Conservation (phyloP, 2,113 vertebrate genomes). For the pig (Sus scrofa) region T2T-Sscrofa CM000825.6:84443501-84444000, state of each 20-base stretch:
- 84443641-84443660: background rate
- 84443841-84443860: background rate
- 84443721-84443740: background rate
- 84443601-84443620: conserved; percentile 14
- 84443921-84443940: background rate
- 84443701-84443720: background rate
- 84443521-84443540: background rate
- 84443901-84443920: background rate
- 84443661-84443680: background rate
- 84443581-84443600: background rate
- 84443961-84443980: no score
- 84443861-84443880: no score
- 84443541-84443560: background rate
- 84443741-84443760: background rate
- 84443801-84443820: no score
- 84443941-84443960: no score
- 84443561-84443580: background rate
- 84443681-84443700: background rate
- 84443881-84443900: background rate
- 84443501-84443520: background rate
- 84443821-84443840: background rate
- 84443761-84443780: background rate
- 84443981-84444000: no score
- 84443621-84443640: background rate
- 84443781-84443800: background rate